Base-by-base conservation (phyloP, 2,113 vertebrate species). In the Poeciliopsis occidentalis region DNA sequence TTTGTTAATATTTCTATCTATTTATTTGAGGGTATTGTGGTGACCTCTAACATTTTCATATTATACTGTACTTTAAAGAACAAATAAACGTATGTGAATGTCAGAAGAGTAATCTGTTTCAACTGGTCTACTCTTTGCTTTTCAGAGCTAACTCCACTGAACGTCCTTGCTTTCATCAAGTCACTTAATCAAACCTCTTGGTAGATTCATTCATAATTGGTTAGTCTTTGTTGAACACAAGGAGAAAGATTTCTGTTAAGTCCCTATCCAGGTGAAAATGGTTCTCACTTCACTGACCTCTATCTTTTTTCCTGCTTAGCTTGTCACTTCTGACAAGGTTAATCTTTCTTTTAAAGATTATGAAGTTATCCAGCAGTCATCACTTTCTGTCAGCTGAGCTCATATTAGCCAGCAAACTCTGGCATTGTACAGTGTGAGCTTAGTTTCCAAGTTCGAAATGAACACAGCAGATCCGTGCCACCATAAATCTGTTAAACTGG, bases 261-360 rank as follows among this genome's bases (percentile, higher is more conserved):
- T 83, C 74, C 79, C 65, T 41, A 68, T 81, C 27, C 67, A 68
- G 66, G 81, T 82, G 61, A 86, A 85, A 85, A 80, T 30, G 67
- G 54, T 81, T 64, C 51, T 79, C 51, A n/a, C 51, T 85, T 90
- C 76, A 67, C 67, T 80, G 34, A 64, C 78, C 83, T 79, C 57
- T 60, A 77, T 79, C 78, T 83, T 86, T 83, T 89, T 90, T 70
- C 75, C 81, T 72, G 87, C 87, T 74, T 78, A 86, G 85, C 89
- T 89, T 62, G 84, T 90, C 87, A 91, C 89, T 93, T 90, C 90
- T 86, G 84, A 91, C 90, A 78, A 85, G 91, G 88, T 92, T 94
- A 94, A 94, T 92, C 94, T 93, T 86, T 84, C 78, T 92, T 88
- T 81, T 60, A 51, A 78, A 92, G 92, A 95, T 94, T 94, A 94